Conservation (phyloP, 2,797 vertebrate genomes). For the Anas bernieri region DNA sequence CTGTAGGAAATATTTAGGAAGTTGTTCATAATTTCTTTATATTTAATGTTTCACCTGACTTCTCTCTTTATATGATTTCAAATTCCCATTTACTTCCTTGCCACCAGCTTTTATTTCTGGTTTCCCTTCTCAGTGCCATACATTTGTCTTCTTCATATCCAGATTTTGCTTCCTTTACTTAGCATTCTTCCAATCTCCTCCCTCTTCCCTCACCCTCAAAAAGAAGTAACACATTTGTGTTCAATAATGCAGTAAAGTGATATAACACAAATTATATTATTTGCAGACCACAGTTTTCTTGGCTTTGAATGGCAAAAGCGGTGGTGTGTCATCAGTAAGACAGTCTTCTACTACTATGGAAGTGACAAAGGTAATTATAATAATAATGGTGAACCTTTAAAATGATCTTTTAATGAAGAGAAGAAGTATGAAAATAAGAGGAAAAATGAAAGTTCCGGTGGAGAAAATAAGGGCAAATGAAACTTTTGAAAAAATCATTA, state of each 20-base stretch:
- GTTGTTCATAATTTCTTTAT: slow-evolving; percentile 59
- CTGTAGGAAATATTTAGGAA: slow-evolving; percentile 64
- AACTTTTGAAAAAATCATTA: neutral
- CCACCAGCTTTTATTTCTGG: slow-evolving; percentile 13
- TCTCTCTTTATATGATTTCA: slow-evolving; percentile 10
- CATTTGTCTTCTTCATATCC: neutral
- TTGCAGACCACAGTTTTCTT: slow-evolving; percentile 95
- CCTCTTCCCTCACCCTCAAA: neutral
- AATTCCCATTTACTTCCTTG: slow-evolving; percentile 20
- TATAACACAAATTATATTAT: slow-evolving; percentile 5
- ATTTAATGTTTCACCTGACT: slow-evolving; percentile 44
- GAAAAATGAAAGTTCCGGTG: neutral
- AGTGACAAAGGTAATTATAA: slow-evolving; percentile 90
- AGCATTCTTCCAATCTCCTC: neutral
- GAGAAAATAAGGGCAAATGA: neutral
- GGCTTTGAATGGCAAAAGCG: slow-evolving; percentile 98
- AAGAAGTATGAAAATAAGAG: neutral
- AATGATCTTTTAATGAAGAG: neutral
- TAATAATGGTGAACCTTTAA: neutral
- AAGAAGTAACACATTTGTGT: neutral
- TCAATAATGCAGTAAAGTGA: neutral
- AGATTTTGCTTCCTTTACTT: neutral
- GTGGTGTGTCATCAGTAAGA: slow-evolving; percentile 92
- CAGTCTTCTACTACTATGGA: slow-evolving; percentile 94
- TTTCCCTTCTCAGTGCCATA: neutral